phyloP scores from a whole-genome alignment of 2,113 vertebrate species.

The Hyperopisus bebe region DNA sequence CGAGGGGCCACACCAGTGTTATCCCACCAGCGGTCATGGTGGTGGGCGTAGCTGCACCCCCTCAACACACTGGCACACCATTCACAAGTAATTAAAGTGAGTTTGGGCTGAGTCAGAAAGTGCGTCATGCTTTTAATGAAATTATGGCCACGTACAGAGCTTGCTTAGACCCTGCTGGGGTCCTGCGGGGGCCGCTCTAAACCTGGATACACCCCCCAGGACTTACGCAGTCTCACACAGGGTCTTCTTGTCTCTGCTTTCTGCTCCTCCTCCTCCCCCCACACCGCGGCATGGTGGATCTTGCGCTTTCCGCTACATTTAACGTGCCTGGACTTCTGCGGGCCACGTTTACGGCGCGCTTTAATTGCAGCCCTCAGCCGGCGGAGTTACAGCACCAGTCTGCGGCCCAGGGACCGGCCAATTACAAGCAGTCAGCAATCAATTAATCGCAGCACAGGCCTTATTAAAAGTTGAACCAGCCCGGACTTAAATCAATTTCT shows the following conservation, averaged over 20 bases:
- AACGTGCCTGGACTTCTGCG: not conserved
- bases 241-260: conserved; percentile 22
- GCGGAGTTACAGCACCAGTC: not conserved
- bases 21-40: conserved; percentile 57
- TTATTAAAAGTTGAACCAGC: conserved; percentile 31
- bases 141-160: conserved; percentile 58
- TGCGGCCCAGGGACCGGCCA: conserved; percentile 27
- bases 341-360: not conserved
- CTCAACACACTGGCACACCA: conserved; percentile 49
- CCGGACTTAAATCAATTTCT: conserved; percentile 33
- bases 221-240: conserved; percentile 30
- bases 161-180: conserved; percentile 38
- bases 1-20: conserved; percentile 47
- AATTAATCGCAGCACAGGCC: conserved; percentile 34
- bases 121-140: conserved; percentile 71
- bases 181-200: not conserved
- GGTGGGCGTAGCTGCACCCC: conserved; percentile 43
- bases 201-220: conserved; percentile 28
- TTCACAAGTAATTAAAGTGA: conserved; percentile 73
- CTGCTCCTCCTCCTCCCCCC: not conserved
- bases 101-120: conserved; percentile 69
- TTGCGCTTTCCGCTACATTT: not conserved
- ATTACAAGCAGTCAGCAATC: conserved; percentile 40
- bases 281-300: not conserved
- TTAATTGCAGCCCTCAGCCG: conserved; percentile 28